Conservation (phyloP, 2,888 invertebrate species). For the Hydropsyche betteni region DNA sequence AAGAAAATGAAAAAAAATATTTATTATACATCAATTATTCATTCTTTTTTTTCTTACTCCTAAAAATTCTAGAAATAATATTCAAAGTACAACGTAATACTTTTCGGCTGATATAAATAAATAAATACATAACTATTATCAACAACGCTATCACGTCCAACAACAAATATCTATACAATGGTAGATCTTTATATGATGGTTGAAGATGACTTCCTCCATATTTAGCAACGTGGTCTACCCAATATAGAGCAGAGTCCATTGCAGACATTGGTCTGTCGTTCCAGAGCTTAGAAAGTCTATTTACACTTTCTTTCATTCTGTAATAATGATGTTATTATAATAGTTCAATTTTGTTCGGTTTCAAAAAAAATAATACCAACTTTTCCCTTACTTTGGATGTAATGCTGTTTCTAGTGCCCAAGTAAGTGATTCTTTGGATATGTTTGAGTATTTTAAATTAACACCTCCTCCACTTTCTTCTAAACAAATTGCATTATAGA, state of each 20-base stretch:
- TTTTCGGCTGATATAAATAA: no score
- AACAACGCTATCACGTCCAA: conserved; percentile 61
- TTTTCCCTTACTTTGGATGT: conserved; percentile 61
- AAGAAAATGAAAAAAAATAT: no score
- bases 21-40: no score
- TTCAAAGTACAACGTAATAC: no score
- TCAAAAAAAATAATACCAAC: no score
- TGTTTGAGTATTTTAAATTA: conserved; percentile 60
- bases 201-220: conserved; percentile 61
- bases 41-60: no score
- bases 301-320: conserved; percentile 61
- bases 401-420: conserved; percentile 64
- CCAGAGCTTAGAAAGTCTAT: conserved; percentile 64
- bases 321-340: conserved; percentile 52
- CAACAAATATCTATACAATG: conserved; percentile 61
- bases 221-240: conserved; percentile 71
- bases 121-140: background rate
- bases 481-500: conserved; percentile 66
- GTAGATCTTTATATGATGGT: conserved; percentile 61
- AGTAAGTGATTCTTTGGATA: conserved; percentile 62
- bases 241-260: conserved; percentile 70
- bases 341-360: no score
- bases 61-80: no score
- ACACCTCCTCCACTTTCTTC: conserved; percentile 67
- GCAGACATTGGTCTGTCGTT: conserved; percentile 67